Evolutionary conservation across 1,140 invertebrate species (phyloP).

Genomic region (Solen grandis): DNA sequence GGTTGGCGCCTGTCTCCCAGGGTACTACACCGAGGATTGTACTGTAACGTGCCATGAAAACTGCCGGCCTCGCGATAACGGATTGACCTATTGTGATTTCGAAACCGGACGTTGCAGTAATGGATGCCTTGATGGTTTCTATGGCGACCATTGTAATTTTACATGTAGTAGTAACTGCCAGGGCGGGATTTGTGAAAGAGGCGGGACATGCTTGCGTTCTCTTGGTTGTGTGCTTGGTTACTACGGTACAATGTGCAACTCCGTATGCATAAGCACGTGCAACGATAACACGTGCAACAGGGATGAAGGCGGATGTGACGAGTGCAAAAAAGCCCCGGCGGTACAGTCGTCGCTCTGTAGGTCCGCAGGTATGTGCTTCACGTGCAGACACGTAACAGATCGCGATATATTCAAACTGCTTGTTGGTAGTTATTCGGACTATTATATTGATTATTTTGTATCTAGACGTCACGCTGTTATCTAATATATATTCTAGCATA

Average conservation of each 20-base stretch:
- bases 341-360: slow-evolving; percentile 18
- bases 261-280: slow-evolving; percentile 18
- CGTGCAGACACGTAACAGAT: too few relatives aligned
- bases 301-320: slow-evolving; percentile 11
- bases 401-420: too few relatives aligned
- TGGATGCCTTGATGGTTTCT: slow-evolving; percentile 20
- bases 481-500: too few relatives aligned
- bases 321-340: slow-evolving; percentile 21
- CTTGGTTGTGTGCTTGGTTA: slow-evolving; percentile 1
- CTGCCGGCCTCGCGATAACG: not conserved
- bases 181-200: not conserved
- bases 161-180: slow-evolving; percentile 16
- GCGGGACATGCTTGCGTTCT: slow-evolving; percentile 25
- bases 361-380: slow-evolving; percentile 37
- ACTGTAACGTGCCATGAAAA: slow-evolving; percentile 10
- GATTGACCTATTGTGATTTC: not conserved
- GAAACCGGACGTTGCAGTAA: slow-evolving; percentile 14
- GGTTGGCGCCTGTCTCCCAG: slow-evolving; percentile 3
- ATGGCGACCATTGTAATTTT: not conserved
- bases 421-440: too few relatives aligned
- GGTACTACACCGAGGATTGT: slow-evolving; percentile 22
- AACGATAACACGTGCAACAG: slow-evolving; percentile 22
- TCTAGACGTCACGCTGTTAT: too few relatives aligned
- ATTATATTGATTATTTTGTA: too few relatives aligned
- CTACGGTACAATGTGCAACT: slow-evolving; percentile 8